phyloP scores from a whole-genome alignment of 2,113 vertebrate species.

The Lates calcarifer region DNA sequence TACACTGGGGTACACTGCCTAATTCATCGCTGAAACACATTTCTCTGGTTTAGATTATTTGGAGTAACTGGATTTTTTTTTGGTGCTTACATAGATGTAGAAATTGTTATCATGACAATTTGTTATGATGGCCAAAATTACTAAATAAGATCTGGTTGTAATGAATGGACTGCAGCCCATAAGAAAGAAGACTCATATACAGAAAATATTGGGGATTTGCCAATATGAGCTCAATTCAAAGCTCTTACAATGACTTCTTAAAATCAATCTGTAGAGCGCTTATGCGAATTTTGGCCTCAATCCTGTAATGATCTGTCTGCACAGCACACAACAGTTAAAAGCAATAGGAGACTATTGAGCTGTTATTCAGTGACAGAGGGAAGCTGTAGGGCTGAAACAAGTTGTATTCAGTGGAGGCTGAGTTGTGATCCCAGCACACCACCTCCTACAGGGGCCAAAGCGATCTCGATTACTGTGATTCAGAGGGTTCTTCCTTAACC shows the following conservation, averaged over 20 bases:
- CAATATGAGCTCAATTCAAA: not conserved
- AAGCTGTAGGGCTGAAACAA: constrained; percentile 37
- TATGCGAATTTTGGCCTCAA: not conserved
- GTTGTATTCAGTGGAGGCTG: constrained; percentile 18
- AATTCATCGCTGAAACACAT: not conserved
- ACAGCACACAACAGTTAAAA: not conserved
- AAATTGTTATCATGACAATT: too few relatives aligned
- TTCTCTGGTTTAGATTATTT: not conserved
- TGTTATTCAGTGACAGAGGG: constrained; percentile 19
- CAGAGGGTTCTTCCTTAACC: constrained; percentile 26
- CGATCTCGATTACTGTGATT: constrained; percentile 29
- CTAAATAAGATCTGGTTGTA: not conserved
- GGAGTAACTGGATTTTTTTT: not conserved
- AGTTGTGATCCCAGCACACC: constrained; percentile 30
- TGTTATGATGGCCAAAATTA: not conserved
- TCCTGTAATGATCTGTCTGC: constrained; percentile 16
- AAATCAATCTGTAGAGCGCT: constrained; percentile 6
- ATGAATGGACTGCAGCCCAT: not conserved
- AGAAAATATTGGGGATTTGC: not conserved
- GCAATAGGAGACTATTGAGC: constrained; percentile 34
- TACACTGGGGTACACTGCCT: too few relatives aligned
- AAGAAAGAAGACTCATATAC: not conserved
- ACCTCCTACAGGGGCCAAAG: constrained; percentile 40
- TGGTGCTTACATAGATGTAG: too few relatives aligned
- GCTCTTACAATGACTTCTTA: not conserved